Conservation (phyloP, 2,113 vertebrate species). For the Bagarius yarrelli region DNA sequence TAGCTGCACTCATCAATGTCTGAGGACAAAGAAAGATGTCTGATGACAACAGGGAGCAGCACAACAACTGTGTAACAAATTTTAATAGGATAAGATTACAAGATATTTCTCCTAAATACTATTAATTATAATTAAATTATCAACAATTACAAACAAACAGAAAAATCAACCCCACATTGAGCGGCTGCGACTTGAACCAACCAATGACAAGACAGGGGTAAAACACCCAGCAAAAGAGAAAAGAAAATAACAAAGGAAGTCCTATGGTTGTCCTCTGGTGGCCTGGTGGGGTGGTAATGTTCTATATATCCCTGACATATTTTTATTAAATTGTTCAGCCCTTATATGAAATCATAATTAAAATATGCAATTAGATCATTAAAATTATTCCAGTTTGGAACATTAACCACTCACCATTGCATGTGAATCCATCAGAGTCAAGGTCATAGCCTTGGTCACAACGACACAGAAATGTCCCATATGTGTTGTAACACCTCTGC, state of each 20-base stretch:
- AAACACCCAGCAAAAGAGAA: too few species aligned
- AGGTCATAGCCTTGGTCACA: conserved; percentile 88
- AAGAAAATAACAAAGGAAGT: too few species aligned
- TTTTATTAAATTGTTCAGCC: background rate
- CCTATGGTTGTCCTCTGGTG: too few species aligned
- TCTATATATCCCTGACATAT: background rate
- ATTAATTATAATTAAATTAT: too few species aligned
- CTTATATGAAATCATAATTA: background rate
- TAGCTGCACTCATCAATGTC: conserved; percentile 90
- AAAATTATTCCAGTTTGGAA: background rate
- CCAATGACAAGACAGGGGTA: too few species aligned
- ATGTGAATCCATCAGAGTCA: conserved; percentile 77
- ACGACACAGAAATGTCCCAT: conserved; percentile 87
- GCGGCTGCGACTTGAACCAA: too few species aligned
- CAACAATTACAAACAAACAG: too few species aligned
- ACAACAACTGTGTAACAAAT: background rate
- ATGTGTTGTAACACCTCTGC: conserved; percentile 88
- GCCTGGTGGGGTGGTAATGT: too few species aligned
- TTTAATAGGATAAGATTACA: background rate
- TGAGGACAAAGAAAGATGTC: conserved; percentile 52
- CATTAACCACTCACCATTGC: conserved; percentile 73
- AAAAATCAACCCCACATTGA: too few species aligned
- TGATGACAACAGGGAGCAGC: background rate
- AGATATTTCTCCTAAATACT: background rate
- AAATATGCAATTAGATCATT: background rate